Conservation (phyloP, 1,140 invertebrate species). For the Nasonia longicornis region DNA sequence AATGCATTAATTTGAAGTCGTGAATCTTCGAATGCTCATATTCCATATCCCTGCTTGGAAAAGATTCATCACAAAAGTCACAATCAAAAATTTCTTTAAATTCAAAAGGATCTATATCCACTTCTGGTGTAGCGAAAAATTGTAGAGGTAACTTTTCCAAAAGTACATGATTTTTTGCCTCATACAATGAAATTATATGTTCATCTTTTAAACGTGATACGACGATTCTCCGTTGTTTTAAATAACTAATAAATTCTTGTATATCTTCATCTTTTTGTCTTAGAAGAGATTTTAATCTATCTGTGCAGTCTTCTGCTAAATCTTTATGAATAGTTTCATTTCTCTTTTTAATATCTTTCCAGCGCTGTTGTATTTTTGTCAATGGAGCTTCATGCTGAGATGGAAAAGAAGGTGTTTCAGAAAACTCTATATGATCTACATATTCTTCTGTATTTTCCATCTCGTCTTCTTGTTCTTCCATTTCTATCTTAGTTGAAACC, state of each 20-base stretch:
- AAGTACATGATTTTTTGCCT: constrained; percentile 52
- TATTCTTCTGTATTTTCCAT: constrained; percentile 11
- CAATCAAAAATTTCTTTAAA: constrained; percentile 59
- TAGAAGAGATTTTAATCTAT: constrained; percentile 43
- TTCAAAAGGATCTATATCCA: constrained; percentile 46
- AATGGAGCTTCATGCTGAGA: constrained; percentile 3
- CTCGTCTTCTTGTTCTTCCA: neutral
- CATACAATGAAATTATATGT: constrained; percentile 62
- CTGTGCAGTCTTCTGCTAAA: constrained; percentile 26
- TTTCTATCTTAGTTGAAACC: neutral
- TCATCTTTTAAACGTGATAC: constrained; percentile 62
- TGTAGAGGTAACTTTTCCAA: constrained; percentile 47
- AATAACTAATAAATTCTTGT: constrained; percentile 63
- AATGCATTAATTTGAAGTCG: constrained; percentile 63
- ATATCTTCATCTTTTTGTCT: constrained; percentile 51
- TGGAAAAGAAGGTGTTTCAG: neutral
- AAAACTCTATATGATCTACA: neutral
- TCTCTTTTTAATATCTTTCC: constrained; percentile 45
- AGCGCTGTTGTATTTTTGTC: constrained; percentile 46
- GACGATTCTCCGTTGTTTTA: constrained; percentile 64
- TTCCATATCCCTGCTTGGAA: constrained; percentile 56
- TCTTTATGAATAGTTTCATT: constrained; percentile 36
- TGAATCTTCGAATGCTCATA: constrained; percentile 64
- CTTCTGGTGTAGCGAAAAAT: constrained; percentile 39
- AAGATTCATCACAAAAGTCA: constrained; percentile 63